phyloP scores from a whole-genome alignment of 2,113 vertebrate species.

The Seriola quinqueradiata region DNA sequence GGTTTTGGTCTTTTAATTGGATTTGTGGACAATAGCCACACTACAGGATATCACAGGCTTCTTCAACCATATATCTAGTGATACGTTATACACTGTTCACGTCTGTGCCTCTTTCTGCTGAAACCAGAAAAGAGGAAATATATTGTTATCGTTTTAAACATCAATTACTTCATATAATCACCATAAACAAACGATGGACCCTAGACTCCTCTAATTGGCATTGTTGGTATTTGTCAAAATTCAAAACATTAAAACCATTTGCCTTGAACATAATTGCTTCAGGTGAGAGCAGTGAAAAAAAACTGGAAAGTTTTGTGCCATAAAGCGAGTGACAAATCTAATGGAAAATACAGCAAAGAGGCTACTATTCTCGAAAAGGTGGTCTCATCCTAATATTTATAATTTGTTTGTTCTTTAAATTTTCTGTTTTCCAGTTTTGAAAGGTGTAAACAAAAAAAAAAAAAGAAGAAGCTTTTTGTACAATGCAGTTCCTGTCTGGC shows the following conservation, averaged over 20 bases:
- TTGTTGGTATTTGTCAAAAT: not conserved
- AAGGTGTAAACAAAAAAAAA: not conserved
- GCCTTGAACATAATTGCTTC: not conserved
- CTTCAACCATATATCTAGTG: not conserved
- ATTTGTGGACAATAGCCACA: not conserved
- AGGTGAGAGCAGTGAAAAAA: not conserved
- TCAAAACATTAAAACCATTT: not conserved
- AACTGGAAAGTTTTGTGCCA: not conserved
- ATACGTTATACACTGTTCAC: not conserved
- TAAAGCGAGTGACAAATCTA: not conserved
- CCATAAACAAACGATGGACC: not conserved
- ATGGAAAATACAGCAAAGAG: not conserved
- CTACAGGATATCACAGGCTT: not conserved
- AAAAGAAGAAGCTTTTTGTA: not conserved
- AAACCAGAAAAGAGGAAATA: not conserved
- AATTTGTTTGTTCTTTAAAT: not conserved
- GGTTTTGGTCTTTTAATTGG: not conserved
- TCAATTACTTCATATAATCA: not conserved
- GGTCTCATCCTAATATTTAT: not conserved
- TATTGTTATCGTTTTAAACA: not conserved
- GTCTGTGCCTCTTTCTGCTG: not conserved
- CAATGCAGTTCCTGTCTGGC: conserved; percentile 24
- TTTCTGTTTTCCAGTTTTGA: conserved; percentile 9
- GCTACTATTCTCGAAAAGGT: not conserved
- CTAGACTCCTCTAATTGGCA: not conserved